Base-by-base conservation (phyloP, 2,888 invertebrate genomes). In the Ctena decussata region DNA sequence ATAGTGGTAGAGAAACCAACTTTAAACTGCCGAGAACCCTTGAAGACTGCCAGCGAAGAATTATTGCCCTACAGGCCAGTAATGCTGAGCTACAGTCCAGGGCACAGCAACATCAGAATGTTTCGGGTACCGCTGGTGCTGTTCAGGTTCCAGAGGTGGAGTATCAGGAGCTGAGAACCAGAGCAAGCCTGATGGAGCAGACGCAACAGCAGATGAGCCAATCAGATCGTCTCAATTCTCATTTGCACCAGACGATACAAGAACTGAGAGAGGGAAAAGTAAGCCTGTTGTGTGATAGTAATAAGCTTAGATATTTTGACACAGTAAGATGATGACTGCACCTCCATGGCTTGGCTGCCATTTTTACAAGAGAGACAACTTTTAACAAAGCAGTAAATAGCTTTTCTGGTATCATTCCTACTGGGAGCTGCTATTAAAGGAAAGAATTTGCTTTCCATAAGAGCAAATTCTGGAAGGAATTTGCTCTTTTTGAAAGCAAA, bases 11-110 rank as follows among this genome's bases (percentile, higher is more conserved):
- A 65, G 41, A 44, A 15, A 80, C 79, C 27, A 83, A 79, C 78
- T 89, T 91, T 73, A 91, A 91, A 73, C 82, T 93, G 73, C 93
- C 94, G 27, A 82, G 91, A 71, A 92, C 92, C 69, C 84, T 94
- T 60, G 93, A 93, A 78, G 93, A 94, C 69, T 93, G 93, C 84
- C 93, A 94, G 86, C 91, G 90, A 60, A 89, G 90, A 79, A 90
- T 93, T 32, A 84, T 92, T 27, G 87, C 91, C 65, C 91, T 93
- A 49, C 93, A 92, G 89, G 89, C 88, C 60, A 90, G 91, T 77
- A 87, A 92, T 73, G 90, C 91, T 35, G 86, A 90, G 70, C 88
- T 92, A 37, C 89, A 92, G 86, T 83, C 85, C 44, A 87, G 85
- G 82, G 75, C 85, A 80, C 82, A 86, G 46, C 84, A 81, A 65